These are phyloP conservation scores for Clitarchus hookeri DNA, from an alignment of 2,888 invertebrate species.

Conservation along the genomic window DNA sequence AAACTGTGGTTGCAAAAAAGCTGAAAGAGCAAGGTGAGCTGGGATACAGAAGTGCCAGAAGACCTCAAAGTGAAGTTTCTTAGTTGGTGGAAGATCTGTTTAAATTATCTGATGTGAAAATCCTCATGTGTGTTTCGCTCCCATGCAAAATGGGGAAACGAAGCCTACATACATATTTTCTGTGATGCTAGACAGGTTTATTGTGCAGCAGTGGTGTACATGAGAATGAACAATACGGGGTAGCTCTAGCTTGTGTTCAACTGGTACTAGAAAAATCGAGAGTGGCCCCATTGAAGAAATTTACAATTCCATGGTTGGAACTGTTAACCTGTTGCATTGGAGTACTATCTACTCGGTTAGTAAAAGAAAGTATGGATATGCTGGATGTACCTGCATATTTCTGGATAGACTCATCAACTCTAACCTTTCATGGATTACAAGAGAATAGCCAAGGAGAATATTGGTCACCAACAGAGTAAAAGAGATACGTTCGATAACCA, in stretches of 20 bases:
- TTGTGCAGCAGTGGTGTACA: background rate
- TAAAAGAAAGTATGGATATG: background rate
- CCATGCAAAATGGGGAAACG: background rate
- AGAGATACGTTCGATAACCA: conserved; percentile 32
- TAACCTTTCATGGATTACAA: conserved; percentile 41
- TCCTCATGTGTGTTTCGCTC: background rate
- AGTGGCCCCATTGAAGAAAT: conserved; percentile 39
- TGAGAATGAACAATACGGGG: too few relatives aligned
- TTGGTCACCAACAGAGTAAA: conserved; percentile 42
- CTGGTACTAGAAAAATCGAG: conserved; percentile 38
- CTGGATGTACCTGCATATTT: conserved; percentile 27
- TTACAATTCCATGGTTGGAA: background rate
- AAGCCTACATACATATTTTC: conserved; percentile 15
- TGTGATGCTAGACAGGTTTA: background rate
- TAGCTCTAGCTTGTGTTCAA: background rate
- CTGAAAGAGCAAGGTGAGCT: background rate
- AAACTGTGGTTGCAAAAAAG: background rate
- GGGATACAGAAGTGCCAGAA: background rate
- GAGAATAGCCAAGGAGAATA: conserved; percentile 40
- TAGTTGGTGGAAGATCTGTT: background rate
- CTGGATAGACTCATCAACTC: conserved; percentile 43
- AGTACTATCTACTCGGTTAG: conserved; percentile 19
- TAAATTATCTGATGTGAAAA: background rate
- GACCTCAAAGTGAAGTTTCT: background rate
- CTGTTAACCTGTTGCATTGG: conserved; percentile 42